Evolutionary conservation across 2,113 vertebrate genomes (phyloP), one percentile per base, ranked within the genome.

Genomic region (Colinus virginianus): DNA sequence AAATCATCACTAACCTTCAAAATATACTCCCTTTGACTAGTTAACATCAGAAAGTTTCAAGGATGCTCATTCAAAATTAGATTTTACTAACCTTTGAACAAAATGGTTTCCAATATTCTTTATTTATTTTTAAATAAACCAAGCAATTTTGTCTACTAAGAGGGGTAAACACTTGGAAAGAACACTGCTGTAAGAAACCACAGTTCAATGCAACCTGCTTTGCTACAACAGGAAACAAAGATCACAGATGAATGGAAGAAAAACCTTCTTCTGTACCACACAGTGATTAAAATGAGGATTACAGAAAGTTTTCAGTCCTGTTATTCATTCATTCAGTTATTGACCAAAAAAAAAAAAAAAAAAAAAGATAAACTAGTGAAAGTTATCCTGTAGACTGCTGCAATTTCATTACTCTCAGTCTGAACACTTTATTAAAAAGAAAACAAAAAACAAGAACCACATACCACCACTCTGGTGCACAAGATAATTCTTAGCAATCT

Each of bases 361-460:
- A 9, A 30, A 32, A 30, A 55, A 30, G 12, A 30, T 30, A 61
- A 76, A 43, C 17, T 34, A 51, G 40, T 18, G 77, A 46, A 69
- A 85, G 77, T 19, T 11, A 32, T 55, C 34, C 51, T 20, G 9
- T 36, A 67, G 77, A 66, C 9, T 25, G 21, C 12, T 79, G 9
- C 19, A 59, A 51, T 43, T 56, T 36, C 42, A 78, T 9, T 56
- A 43, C 14, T 91, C 55, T 70, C 76, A 56, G 82, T 64, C 7
- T 4, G 16, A 66, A 72, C 4, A 7, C 7, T 36, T 74, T 11
- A 68, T 25, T 45, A 8, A 48, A 74, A 4, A 22, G 64, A 77
- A 40, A 15, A 69, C 30, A 42, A 15, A 3, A 1, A 4, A 2
- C 3, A 4, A n/a, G 17, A 32, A n/a, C 55, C 14, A 32, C 17